These are phyloP conservation scores for Anoplophora glabripennis DNA, from an alignment of 1,140 invertebrate genomes.

Conservation along the genomic window DNA sequence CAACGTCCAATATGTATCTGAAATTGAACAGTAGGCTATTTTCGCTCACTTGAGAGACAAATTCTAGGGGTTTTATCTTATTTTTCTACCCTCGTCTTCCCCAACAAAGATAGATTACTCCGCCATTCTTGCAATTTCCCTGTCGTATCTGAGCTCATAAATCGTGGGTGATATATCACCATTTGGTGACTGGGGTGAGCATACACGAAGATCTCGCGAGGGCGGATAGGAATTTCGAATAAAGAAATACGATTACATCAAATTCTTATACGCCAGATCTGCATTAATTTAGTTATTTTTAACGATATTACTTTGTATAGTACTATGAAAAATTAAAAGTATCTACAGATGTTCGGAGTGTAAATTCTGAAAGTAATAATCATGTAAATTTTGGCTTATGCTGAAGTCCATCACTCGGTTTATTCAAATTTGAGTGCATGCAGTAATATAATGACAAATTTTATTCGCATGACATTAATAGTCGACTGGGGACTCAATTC, in stretches of 20 bases:
- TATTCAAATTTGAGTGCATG: too few species aligned
- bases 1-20: conserved; percentile 35
- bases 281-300: background rate
- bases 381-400: conserved; percentile 37
- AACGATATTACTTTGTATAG: background rate
- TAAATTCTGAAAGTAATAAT: conserved; percentile 38
- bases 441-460: too few species aligned
- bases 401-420: too few species aligned
- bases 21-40: conserved; percentile 45
- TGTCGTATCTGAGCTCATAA: conserved; percentile 54
- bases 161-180: conserved; percentile 51
- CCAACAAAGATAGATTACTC: conserved; percentile 52
- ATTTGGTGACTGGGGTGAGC: conserved; percentile 44
- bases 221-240: conserved; percentile 31
- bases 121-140: conserved; percentile 56
- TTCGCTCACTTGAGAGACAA: conserved; percentile 48
- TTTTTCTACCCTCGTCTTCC: conserved; percentile 47
- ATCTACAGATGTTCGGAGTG: conserved; percentile 12
- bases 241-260: conserved; percentile 38
- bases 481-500: too few species aligned
- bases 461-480: too few species aligned
- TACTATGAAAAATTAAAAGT: background rate
- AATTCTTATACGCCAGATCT: conserved; percentile 5
- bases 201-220: conserved; percentile 29
- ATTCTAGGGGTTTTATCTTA: conserved; percentile 50